Percentiles rank a stretch among this genome's conserved stretches.
Evolutionary conservation across 2,888 invertebrate genomes (phyloP).

Genomic region (Acleris emargana): DNA sequence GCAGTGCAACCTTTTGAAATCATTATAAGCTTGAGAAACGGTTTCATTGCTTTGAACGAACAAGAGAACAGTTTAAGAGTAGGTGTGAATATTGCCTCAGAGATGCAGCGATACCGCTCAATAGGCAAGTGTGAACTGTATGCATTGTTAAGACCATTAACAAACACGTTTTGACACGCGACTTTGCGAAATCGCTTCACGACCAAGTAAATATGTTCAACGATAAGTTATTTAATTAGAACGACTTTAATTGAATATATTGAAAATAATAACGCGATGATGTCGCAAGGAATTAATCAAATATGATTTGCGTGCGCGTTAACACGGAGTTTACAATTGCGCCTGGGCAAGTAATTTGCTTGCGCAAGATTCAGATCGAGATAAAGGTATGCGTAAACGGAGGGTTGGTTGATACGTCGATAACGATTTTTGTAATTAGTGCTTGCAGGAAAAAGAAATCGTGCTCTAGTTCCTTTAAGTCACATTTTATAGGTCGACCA

Average conservation of each 20-base stretch:
- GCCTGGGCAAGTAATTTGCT: slow-evolving; percentile 45
- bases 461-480: slow-evolving; percentile 10
- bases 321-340: slow-evolving; percentile 4
- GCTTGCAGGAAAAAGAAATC: slow-evolving; percentile 28
- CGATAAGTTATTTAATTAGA: slow-evolving; percentile 77
- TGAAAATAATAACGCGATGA: slow-evolving; percentile 58
- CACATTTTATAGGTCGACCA: neutral
- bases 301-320: slow-evolving; percentile 59
- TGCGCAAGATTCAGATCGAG: slow-evolving; percentile 46
- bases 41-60: slow-evolving; percentile 47
- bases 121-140: slow-evolving; percentile 76
- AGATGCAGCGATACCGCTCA: slow-evolving; percentile 76
- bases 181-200: slow-evolving; percentile 74
- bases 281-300: slow-evolving; percentile 67
- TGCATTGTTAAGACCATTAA: slow-evolving; percentile 71
- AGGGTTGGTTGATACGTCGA: slow-evolving; percentile 29
- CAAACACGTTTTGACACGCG: slow-evolving; percentile 79
- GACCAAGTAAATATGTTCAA: slow-evolving; percentile 73
- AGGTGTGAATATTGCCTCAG: slow-evolving; percentile 48
- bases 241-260: slow-evolving; percentile 71
- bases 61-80: slow-evolving; percentile 49
- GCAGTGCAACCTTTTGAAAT: slow-evolving; percentile 34
- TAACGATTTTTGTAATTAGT: slow-evolving; percentile 29
- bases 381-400: slow-evolving; percentile 28
- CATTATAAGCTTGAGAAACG: slow-evolving; percentile 37